Base-by-base conservation (phyloP, 2,797 vertebrate genomes). In the Linurgus olivaceus region DNA sequence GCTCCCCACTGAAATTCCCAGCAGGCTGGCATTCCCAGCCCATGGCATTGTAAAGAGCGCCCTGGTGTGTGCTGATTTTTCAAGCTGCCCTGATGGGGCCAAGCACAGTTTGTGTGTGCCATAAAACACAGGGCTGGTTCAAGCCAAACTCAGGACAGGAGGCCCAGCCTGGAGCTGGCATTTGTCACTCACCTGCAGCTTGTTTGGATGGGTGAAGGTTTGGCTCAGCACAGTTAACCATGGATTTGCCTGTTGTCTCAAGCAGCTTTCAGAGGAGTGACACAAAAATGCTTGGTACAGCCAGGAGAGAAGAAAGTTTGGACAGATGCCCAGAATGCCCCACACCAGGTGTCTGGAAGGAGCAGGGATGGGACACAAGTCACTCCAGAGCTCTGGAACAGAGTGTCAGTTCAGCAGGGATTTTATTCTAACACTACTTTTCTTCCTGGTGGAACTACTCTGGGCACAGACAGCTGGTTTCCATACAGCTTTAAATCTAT, bases 1-100 rank as follows among this genome's bases (percentile, higher is more conserved):
- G 62, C 66, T 93, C 25, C 68, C 17, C 55, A 66, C 13, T 17
- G 73, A 78, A 61, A 91, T 88, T 90, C 70, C 78, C 92, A 72
- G 87, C 84, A 55, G 58, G 20, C 9, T 77, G 51, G 37, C 73
- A 73, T 93, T 83, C 55, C 54, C 62, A 68, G 44, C 52, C n/a
- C 3, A 37, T 2, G 44, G 28, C 7, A 7, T 31, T 83, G 68
- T 61, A 21, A 87, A 91, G 61, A 81, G 62, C 62, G 72, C 54
- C 31, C 38, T 75, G 58, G 9, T 52, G 33, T n/a, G n/a, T 40
- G 35, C n/a, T 79, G 7, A 68, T 63, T 92, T 57, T 79, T 81
- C 80, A 51, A 50, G 44, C 21, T 37, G 23, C 18, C 74, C 54
- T 71, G 9, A 1, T 8, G 40, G 37, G 55, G 29, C 42, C 72